phyloP scores from a whole-genome alignment of 2,797 vertebrate species.

The Diplodus sargus region DNA sequence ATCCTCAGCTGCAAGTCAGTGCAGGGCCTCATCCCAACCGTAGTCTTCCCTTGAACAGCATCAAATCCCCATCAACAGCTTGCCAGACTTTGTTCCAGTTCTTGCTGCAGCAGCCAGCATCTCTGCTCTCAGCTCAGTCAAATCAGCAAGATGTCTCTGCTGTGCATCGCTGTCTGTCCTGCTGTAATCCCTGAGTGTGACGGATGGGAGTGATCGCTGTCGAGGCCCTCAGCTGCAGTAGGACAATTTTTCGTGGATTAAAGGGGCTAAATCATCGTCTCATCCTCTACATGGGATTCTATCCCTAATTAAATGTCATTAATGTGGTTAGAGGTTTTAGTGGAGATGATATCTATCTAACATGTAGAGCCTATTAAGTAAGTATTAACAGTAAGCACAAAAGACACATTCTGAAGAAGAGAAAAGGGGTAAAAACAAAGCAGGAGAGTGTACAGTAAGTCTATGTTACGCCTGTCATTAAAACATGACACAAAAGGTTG shows the following conservation, averaged over 20 bases:
- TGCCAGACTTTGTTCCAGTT: slow-evolving; percentile 66
- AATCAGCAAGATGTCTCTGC: slow-evolving; percentile 69
- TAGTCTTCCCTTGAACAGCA: slow-evolving; percentile 46
- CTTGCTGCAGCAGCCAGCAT: slow-evolving; percentile 48
- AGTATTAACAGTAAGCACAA: slow-evolving; percentile 41
- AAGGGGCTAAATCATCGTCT: slow-evolving; percentile 70
- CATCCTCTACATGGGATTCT: slow-evolving; percentile 57
- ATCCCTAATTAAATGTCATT: slow-evolving; percentile 72
- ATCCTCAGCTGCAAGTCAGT: slow-evolving; percentile 51
- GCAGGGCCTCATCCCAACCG: slow-evolving; percentile 30
- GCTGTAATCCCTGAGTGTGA: slow-evolving; percentile 72
- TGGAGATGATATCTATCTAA: slow-evolving; percentile 51
- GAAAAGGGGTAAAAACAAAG: slow-evolving; percentile 19
- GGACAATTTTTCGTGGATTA: slow-evolving; percentile 71
- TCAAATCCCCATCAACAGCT: slow-evolving; percentile 65
- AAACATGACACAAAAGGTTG: slow-evolving; percentile 29
- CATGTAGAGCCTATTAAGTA: slow-evolving; percentile 38
- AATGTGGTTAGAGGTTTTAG: slow-evolving; percentile 68
- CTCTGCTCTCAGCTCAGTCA: slow-evolving; percentile 64
- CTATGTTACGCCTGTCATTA: slow-evolving; percentile 29
- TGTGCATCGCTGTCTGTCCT: slow-evolving; percentile 61
- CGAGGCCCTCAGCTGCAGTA: slow-evolving; percentile 47
- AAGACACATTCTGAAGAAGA: slow-evolving; percentile 15
- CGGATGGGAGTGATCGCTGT: slow-evolving; percentile 67
- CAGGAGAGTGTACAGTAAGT: slow-evolving; percentile 18